Evolutionary conservation across 1,140 invertebrate species (phyloP).

Genomic region (Ditylenchus dipsaci): DNA sequence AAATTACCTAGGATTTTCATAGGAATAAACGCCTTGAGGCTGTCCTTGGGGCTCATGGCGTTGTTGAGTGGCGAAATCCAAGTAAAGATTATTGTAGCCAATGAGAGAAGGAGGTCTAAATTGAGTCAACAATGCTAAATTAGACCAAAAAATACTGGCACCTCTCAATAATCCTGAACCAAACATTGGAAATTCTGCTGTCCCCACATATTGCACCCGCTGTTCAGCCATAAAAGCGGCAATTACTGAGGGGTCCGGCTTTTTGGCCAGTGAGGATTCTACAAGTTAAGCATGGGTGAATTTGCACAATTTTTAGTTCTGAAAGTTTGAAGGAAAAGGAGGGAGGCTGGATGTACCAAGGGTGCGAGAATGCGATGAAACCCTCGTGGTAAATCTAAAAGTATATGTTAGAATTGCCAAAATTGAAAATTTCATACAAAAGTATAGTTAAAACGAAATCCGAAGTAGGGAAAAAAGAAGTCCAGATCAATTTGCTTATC

Average conservation of each 20-base stretch:
- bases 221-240: slow-evolving; percentile 81
- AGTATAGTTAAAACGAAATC: slow-evolving; percentile 87
- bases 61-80: slow-evolving; percentile 29
- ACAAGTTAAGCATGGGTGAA: background rate
- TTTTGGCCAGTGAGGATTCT: slow-evolving; percentile 74
- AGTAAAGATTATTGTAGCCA: slow-evolving; percentile 39
- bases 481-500: slow-evolving; percentile 55
- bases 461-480: slow-evolving; percentile 85
- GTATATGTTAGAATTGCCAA: slow-evolving; percentile 4
- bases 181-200: slow-evolving; percentile 44
- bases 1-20: slow-evolving; percentile 31
- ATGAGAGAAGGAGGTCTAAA: slow-evolving; percentile 38
- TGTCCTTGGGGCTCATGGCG: slow-evolving; percentile 23
- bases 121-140: background rate
- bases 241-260: slow-evolving; percentile 84
- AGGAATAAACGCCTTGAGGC: slow-evolving; percentile 34
- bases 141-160: slow-evolving; percentile 13
- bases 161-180: slow-evolving; percentile 43
- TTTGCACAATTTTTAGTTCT: background rate
- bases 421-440: slow-evolving; percentile 66
- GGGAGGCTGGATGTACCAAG: slow-evolving; percentile 68
- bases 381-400: slow-evolving; percentile 47
- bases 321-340: slow-evolving; percentile 69
- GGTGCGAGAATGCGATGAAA: slow-evolving; percentile 42
- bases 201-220: slow-evolving; percentile 41